A percentile compares a stretch with the other conserved stretches of the same genome.
phyloP scores from a whole-genome alignment of 1,140 invertebrate genomes.

The Paralvinella palmiformis region DNA sequence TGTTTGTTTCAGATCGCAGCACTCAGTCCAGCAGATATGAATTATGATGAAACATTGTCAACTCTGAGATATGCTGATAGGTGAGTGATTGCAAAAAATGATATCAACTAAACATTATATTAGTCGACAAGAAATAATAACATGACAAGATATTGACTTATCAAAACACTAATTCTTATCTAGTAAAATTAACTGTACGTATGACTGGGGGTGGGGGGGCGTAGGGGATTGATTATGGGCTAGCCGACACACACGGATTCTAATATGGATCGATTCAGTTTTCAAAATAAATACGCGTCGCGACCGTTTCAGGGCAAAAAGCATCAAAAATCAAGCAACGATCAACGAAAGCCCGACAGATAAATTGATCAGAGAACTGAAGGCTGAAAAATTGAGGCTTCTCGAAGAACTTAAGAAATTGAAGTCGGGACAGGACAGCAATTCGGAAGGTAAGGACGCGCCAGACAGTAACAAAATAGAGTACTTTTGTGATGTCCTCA shows the following conservation, averaged over 20 bases:
- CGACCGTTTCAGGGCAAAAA: constrained; percentile 84
- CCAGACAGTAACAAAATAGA: too few relatives aligned
- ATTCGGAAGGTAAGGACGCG: too few relatives aligned
- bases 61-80: constrained; percentile 62
- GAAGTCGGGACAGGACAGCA: background rate
- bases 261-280: too few relatives aligned
- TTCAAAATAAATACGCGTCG: too few relatives aligned
- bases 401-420: background rate
- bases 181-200: too few relatives aligned
- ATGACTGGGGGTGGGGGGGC: too few relatives aligned
- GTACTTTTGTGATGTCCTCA: too few relatives aligned
- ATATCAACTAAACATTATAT: constrained; percentile 97
- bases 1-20: constrained; percentile 83
- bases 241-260: too few relatives aligned
- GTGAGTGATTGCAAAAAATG: constrained; percentile 75
- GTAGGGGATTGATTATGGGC: too few relatives aligned
- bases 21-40: constrained; percentile 93
- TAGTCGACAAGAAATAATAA: too few relatives aligned
- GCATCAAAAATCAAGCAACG: constrained; percentile 96
- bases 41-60: constrained; percentile 95
- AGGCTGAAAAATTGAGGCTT: constrained; percentile 55
- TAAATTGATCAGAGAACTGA: constrained; percentile 83
- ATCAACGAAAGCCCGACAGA: constrained; percentile 74
- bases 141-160: too few relatives aligned
- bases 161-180: too few relatives aligned